Evolutionary conservation across 2,113 vertebrate species (phyloP).

Genomic region (Varanus salvator): DNA sequence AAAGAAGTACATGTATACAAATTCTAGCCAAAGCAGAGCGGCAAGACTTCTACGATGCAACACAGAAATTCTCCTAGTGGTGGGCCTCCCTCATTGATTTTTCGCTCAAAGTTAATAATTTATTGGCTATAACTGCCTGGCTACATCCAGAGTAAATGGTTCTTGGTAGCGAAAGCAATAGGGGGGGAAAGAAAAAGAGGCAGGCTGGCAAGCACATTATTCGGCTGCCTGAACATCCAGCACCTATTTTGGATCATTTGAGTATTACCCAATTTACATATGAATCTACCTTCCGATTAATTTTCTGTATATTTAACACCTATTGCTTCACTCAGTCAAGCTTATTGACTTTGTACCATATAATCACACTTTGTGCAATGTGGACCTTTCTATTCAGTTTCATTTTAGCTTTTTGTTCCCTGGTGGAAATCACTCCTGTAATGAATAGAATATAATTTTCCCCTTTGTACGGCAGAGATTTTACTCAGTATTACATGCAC

Average conservation of each 20-base stretch:
- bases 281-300: not conserved
- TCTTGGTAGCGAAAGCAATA: not conserved
- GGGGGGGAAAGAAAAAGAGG: not conserved
- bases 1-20: not conserved
- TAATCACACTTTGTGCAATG: not conserved
- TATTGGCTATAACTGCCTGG: not conserved
- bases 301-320: conserved; percentile 20
- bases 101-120: not conserved
- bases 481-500: conserved; percentile 6
- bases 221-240: not conserved
- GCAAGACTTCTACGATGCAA: rapidly evolving
- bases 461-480: not conserved
- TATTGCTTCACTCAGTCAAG: not conserved
- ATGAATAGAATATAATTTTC: conserved; percentile 6
- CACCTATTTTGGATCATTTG: conserved; percentile 18
- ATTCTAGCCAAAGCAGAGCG: not conserved
- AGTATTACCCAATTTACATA: not conserved
- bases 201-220: not conserved
- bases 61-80: not conserved
- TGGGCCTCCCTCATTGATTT: conserved; percentile 1
- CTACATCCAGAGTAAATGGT: not conserved
- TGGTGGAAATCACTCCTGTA: not conserved
- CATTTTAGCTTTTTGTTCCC: not conserved
- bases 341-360: not conserved
- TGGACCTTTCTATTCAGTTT: not conserved